A percentile compares a stretch with the other conserved stretches of the same genome.
These are phyloP conservation scores for Pogonocichla stellata DNA, from an alignment of 2,113 vertebrate genomes.

Conservation along the genomic window DNA sequence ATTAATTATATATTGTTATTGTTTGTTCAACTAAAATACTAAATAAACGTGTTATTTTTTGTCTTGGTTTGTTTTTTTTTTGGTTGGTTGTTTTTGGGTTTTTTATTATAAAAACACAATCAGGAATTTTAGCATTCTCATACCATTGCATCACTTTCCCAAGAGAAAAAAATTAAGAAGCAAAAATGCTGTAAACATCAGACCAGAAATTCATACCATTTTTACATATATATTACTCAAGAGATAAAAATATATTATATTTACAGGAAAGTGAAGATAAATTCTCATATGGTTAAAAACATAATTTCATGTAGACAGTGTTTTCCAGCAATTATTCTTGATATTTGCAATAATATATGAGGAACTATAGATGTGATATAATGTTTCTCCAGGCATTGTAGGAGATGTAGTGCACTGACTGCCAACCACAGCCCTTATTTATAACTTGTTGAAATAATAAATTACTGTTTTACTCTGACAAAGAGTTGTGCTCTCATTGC, in stretches of 20 bases:
- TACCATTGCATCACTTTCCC: not conserved
- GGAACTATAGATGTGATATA: not conserved
- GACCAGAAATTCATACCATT: not conserved
- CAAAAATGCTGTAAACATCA: not conserved
- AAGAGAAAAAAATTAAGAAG: not conserved
- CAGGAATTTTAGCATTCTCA: not conserved
- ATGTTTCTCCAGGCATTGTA: not conserved
- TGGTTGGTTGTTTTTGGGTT: not conserved
- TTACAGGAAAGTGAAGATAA: not conserved
- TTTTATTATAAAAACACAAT: not conserved
- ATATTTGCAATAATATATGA: not conserved
- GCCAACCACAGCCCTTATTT: not conserved
- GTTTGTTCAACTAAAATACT: not conserved
- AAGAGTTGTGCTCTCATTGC: not conserved
- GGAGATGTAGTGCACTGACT: not conserved
- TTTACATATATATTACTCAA: not conserved
- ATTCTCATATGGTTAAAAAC: not conserved
- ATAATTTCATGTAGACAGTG: not conserved
- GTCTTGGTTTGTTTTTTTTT: rapidly evolving
- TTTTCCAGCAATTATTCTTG: not conserved
- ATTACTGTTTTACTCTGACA: not conserved
- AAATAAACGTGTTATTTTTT: not conserved
- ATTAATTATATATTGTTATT: not conserved
- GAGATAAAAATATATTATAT: not conserved
- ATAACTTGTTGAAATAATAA: not conserved